Percentiles rank a stretch among this genome's conserved stretches.
phyloP scores from a whole-genome alignment of 92 coral and sea anemone genomes.

The Porites evermanni region DNA sequence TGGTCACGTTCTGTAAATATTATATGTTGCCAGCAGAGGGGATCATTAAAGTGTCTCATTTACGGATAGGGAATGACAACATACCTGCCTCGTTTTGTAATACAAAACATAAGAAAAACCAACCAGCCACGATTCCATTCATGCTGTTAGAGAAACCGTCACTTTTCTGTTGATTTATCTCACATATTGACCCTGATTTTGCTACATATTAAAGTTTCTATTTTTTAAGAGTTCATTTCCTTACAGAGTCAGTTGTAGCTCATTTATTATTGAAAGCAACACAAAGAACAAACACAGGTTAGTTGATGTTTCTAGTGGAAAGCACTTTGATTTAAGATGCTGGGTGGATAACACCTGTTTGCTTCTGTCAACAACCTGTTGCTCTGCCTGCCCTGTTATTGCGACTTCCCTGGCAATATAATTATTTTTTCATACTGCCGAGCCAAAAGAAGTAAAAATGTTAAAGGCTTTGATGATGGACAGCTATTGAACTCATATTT shows the following conservation, averaged over 20 bases:
- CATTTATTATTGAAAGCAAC: conserved; percentile 31
- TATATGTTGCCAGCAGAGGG: background rate
- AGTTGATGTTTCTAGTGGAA: conserved; percentile 5
- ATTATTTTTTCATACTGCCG: no score
- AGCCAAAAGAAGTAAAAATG: no score
- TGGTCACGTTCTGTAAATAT: background rate
- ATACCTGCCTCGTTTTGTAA: conserved; percentile 25
- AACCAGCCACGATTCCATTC: conserved; percentile 15
- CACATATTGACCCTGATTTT: conserved; percentile 12
- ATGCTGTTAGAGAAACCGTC: background rate
- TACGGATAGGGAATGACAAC: conserved; percentile 1
- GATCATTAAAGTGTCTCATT: background rate
- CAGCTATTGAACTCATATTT: no score
- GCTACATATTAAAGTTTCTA: background rate
- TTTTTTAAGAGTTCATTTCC: background rate
- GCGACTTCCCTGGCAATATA: background rate
- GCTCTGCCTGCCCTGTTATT: background rate
- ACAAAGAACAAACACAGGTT: background rate
- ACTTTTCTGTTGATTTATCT: background rate
- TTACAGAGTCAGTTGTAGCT: background rate
- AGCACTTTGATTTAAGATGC: background rate
- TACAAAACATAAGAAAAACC: conserved; percentile 14
- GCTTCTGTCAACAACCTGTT: conserved; percentile 1
- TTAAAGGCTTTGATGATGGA: no score
- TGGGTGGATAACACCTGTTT: conserved; percentile 33